Conservation (phyloP, 2,797 vertebrate genomes). For the Parotocinclus haroldoi region DNA sequence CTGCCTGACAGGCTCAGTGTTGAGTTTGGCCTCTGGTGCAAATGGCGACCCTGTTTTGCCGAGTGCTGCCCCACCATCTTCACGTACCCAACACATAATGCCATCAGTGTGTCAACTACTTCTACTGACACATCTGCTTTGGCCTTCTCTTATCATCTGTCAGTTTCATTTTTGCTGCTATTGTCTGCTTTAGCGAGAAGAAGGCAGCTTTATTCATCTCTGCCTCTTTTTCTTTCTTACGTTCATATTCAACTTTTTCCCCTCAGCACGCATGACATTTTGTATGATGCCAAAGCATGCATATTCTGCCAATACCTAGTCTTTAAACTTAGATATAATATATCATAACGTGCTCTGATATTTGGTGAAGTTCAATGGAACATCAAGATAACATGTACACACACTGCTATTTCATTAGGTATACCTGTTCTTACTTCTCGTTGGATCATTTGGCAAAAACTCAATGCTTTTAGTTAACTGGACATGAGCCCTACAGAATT, state of each 20-base stretch:
- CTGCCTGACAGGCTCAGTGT: slow-evolving; percentile 68
- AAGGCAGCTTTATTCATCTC: background rate
- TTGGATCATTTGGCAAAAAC: too few species aligned
- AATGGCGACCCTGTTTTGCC: slow-evolving; percentile 51
- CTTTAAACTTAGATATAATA: too few species aligned
- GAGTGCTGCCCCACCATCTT: slow-evolving; percentile 55
- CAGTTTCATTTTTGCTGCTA: background rate
- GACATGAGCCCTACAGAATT: too few species aligned
- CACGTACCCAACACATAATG: slow-evolving; percentile 55
- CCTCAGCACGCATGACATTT: too few species aligned
- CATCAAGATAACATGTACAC: too few species aligned
- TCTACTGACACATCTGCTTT: background rate
- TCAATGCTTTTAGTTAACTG: too few species aligned
- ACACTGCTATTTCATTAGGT: too few species aligned
- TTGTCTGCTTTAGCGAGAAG: background rate
- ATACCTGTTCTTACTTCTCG: too few species aligned
- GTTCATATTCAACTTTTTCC: background rate
- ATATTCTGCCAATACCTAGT: too few species aligned
- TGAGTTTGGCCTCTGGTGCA: slow-evolving; percentile 62
- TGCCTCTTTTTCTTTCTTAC: background rate
- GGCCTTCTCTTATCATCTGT: background rate
- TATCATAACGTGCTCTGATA: too few species aligned
- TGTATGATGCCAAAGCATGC: too few species aligned
- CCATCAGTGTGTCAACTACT: slow-evolving; percentile 50
- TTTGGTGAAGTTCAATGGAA: too few species aligned